Evolutionary conservation across 2,797 vertebrate species (phyloP).

Genomic region (Neosilurus mollespiculum): DNA sequence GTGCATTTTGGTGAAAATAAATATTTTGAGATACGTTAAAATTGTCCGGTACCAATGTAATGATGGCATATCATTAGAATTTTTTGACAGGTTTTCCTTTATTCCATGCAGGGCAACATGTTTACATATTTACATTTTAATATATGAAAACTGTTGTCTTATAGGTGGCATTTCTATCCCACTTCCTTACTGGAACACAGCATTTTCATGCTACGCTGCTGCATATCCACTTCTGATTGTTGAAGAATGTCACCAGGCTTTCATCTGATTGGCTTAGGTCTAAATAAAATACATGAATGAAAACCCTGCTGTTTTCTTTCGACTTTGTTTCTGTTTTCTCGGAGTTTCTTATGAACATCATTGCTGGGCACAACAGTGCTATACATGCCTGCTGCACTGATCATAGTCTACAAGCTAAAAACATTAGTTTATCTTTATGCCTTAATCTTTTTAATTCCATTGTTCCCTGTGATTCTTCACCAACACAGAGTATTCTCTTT

Average conservation of each 20-base stretch:
- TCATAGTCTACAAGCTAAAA: conserved; percentile 17
- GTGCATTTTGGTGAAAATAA: no score
- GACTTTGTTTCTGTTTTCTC: neutral
- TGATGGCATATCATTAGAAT: no score
- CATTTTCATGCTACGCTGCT: neutral
- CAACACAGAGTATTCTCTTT: neutral
- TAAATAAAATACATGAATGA: neutral
- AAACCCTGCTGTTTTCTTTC: conserved; percentile 6
- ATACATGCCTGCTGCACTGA: neutral
- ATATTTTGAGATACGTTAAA: no score
- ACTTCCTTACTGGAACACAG: neutral
- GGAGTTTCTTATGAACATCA: conserved; percentile 11
- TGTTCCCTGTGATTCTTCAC: neutral
- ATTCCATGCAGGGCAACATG: neutral
- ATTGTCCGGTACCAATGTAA: no score
- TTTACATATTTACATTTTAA: no score
- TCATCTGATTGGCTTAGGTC: neutral
- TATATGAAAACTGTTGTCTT: neutral
- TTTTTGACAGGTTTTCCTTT: neutral
- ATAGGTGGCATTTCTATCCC: neutral
- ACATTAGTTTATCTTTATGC: neutral
- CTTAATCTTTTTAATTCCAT: neutral
- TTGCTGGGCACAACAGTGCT: conserved; percentile 11
- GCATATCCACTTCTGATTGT: neutral
- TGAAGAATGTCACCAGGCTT: neutral